phyloP scores from a whole-genome alignment of 1,140 invertebrate genomes.

The Drosophila bocki region DNA sequence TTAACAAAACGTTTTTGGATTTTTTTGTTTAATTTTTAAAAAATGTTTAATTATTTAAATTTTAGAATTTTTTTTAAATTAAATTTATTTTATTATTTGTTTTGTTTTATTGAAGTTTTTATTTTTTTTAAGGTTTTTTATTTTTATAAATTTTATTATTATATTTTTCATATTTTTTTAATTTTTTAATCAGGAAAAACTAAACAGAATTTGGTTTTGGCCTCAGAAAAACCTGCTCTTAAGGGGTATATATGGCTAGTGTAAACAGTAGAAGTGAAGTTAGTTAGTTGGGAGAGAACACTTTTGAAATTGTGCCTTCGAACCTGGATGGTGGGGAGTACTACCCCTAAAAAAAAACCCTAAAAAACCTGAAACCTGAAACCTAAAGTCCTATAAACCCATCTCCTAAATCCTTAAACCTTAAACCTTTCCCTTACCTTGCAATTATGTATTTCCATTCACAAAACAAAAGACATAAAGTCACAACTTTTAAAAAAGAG shows the following conservation, averaged over 20 bases:
- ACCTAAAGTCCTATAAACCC: neutral
- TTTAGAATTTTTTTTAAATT: too few species aligned
- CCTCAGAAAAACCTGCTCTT: too few species aligned
- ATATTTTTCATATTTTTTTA: neutral
- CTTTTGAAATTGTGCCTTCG: slow-evolving; percentile 82
- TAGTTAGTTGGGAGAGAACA: slow-evolving; percentile 47
- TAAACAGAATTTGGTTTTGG: slow-evolving; percentile 1
- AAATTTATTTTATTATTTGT: slow-evolving; percentile 2
- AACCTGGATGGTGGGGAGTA: slow-evolving; percentile 61
- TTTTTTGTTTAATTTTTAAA: too few species aligned
- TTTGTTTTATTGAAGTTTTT: neutral
- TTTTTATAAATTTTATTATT: neutral
- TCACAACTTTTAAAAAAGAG: slow-evolving; percentile 27
- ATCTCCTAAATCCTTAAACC: neutral
- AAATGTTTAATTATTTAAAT: too few species aligned
- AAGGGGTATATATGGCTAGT: slow-evolving; percentile 37
- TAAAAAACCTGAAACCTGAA: too few species aligned
- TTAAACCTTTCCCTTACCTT: neutral
- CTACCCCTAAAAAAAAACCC: neutral
- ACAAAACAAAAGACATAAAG: slow-evolving; percentile 32
- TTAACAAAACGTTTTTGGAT: too few species aligned
- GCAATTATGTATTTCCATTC: slow-evolving; percentile 25
- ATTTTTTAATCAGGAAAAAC: neutral
- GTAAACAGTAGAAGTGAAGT: slow-evolving; percentile 35
- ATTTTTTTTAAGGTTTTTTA: neutral